phyloP scores from a whole-genome alignment of 2,797 vertebrate genomes.

The Esox lucius region DNA sequence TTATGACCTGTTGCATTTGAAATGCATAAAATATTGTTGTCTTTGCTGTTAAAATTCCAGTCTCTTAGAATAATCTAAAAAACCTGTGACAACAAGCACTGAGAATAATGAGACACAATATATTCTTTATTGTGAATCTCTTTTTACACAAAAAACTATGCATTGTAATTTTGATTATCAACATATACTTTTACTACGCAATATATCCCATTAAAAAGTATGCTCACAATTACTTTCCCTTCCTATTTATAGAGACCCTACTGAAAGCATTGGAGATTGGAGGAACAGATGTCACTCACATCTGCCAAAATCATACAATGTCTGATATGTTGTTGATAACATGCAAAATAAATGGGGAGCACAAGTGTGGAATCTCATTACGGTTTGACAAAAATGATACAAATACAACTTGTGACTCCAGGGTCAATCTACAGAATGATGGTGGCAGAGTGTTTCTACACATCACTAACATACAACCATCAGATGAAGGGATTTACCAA shows the following conservation, averaged over 20 bases:
- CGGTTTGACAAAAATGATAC: neutral
- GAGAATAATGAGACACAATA: neutral
- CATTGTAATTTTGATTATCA: neutral
- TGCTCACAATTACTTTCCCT: neutral
- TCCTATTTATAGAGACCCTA: constrained; percentile 15
- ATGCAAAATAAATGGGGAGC: neutral
- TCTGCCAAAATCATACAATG: neutral
- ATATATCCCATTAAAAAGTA: neutral
- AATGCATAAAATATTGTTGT: neutral
- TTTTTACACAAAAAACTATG: neutral
- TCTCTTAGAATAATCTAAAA: neutral
- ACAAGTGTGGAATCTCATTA: neutral
- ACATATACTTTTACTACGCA: neutral
- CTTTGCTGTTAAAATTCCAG: neutral
- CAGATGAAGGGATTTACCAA: too few species aligned
- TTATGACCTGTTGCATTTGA: neutral
- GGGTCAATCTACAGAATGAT: constrained; percentile 10
- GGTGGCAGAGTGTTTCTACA: constrained; percentile 36
- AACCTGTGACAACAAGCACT: neutral
- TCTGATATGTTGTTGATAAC: neutral
- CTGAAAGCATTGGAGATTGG: neutral
- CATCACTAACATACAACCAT: neutral
- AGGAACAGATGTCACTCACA: neutral
- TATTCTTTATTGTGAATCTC: neutral
- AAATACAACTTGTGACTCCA: constrained; percentile 39